Conservation (phyloP, 2,888 invertebrate species). For the Drosophila demipolita region DNA sequence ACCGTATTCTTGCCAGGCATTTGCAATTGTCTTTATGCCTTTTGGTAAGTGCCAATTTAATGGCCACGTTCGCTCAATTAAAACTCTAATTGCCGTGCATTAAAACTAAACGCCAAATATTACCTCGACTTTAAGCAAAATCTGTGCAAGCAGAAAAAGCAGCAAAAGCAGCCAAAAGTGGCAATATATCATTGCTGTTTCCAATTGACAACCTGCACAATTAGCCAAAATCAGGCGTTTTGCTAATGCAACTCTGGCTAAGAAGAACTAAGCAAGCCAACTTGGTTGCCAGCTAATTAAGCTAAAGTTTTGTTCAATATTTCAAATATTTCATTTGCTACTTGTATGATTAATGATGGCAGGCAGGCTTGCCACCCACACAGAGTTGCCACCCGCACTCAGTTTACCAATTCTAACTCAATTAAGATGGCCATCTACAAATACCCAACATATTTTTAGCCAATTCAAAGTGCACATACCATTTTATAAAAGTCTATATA, state of each 20-base stretch:
- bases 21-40: conserved; percentile 66
- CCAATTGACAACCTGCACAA: conserved; percentile 36
- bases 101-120: conserved; percentile 42
- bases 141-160: conserved; percentile 18
- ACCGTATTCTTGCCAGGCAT: conserved; percentile 42
- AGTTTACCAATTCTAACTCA: conserved; percentile 71
- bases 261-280: conserved; percentile 46
- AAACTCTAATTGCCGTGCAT: conserved; percentile 62
- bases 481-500: background rate
- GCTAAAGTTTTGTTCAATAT: conserved; percentile 39
- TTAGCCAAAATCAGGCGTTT: conserved; percentile 58
- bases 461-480: conserved; percentile 12
- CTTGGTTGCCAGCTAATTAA: conserved; percentile 42
- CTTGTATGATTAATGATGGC: conserved; percentile 65
- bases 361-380: background rate
- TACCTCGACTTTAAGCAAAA: conserved; percentile 41
- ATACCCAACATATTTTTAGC: conserved; percentile 54
- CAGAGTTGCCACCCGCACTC: conserved; percentile 6
- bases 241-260: conserved; percentile 36
- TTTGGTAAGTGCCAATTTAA: conserved; percentile 49
- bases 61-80: conserved; percentile 71
- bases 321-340: conserved; percentile 5
- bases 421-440: conserved; percentile 71
- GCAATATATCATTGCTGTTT: conserved; percentile 41
- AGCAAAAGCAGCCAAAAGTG: conserved; percentile 1